A percentile compares a stretch with the other conserved stretches of the same genome.
These are phyloP conservation scores for Yponomeuta cagnagella DNA, from an alignment of 2,888 invertebrate genomes.

Conservation along the genomic window DNA sequence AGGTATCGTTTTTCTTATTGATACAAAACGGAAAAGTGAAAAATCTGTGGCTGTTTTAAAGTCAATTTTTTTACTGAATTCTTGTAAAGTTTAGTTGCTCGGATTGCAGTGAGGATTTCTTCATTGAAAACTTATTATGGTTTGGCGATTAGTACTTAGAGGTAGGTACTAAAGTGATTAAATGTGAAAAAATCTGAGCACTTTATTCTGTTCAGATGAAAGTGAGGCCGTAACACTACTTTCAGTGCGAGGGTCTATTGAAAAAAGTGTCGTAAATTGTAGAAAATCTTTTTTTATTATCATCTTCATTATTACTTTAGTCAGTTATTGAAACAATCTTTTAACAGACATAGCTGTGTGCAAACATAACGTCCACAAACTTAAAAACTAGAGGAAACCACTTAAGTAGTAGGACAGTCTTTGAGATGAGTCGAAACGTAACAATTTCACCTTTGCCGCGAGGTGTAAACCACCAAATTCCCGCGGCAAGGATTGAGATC, in stretches of 20 bases:
- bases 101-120: too few species aligned
- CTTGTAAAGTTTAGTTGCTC: too few species aligned
- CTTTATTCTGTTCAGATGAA: too few species aligned
- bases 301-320: neutral
- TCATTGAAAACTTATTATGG: too few species aligned
- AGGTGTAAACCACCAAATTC: neutral
- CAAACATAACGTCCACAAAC: slow-evolving; percentile 32
- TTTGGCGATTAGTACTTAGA: too few species aligned
- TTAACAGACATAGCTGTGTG: slow-evolving; percentile 38
- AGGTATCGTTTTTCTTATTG: too few species aligned
- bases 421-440: slow-evolving; percentile 52
- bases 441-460: neutral
- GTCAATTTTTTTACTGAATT: too few species aligned
- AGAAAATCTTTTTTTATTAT: slow-evolving; percentile 15
- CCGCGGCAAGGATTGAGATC: slow-evolving; percentile 56
- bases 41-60: too few species aligned
- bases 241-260: neutral
- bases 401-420: slow-evolving; percentile 72
- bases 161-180: too few species aligned
- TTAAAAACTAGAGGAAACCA: slow-evolving; percentile 53
- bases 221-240: neutral
- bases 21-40: too few species aligned
- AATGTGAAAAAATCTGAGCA: too few species aligned
- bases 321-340: slow-evolving; percentile 9
- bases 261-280: slow-evolving; percentile 12